phyloP scores from a whole-genome alignment of 2,113 vertebrate genomes.

The Tinamus guttatus region DNA sequence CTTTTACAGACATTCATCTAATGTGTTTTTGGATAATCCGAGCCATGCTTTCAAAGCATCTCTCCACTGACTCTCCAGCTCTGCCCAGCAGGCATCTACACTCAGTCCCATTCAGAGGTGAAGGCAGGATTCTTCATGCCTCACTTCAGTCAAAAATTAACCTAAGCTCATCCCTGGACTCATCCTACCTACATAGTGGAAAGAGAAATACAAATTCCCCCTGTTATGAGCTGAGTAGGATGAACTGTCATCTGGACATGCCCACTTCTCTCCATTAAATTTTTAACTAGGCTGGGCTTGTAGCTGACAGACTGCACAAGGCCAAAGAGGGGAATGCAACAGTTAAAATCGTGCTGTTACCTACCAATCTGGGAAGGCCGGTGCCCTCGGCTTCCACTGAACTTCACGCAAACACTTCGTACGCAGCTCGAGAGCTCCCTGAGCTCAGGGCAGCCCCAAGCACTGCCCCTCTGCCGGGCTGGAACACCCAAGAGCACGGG shows the following conservation, averaged over 20 bases:
- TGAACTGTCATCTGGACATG: too few relatives aligned
- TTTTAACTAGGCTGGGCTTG: too few relatives aligned
- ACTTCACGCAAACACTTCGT: background rate
- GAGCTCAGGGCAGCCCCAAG: background rate
- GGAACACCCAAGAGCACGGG: background rate
- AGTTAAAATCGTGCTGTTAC: background rate
- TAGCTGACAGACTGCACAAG: too few relatives aligned
- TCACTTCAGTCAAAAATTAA: background rate
- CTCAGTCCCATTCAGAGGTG: background rate
- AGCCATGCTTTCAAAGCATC: background rate
- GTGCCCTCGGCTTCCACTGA: background rate
- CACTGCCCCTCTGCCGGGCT: background rate
- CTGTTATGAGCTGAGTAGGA: too few relatives aligned
- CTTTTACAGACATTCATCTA: background rate
- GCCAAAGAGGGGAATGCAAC: too few relatives aligned
- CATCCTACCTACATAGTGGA: background rate
- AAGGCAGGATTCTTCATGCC: background rate
- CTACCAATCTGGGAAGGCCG: background rate
- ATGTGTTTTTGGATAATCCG: background rate
- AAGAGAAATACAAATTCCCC: background rate
- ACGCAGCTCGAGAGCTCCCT: background rate
- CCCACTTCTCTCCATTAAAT: too few relatives aligned
- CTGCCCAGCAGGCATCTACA: background rate
- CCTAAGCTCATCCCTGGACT: background rate
- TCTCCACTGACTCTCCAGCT: background rate